Conservation (phyloP, 2,113 vertebrate species). For the Plotosus lineatus region DNA sequence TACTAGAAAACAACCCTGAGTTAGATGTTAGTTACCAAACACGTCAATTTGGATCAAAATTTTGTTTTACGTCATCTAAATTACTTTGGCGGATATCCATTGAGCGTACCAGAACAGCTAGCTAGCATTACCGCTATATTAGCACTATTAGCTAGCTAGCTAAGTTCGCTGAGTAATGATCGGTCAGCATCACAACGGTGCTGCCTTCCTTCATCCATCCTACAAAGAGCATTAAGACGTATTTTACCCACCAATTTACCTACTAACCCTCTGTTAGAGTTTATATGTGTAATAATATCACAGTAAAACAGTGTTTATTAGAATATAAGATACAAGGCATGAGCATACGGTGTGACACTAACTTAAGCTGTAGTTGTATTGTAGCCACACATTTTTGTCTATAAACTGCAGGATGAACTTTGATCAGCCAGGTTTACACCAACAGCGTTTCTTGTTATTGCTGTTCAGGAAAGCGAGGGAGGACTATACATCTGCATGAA, state of each 20-base stretch:
- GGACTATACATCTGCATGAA: constrained; percentile 98
- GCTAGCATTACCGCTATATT: constrained; percentile 53
- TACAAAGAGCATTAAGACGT: background rate
- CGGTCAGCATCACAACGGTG: background rate
- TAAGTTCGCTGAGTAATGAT: constrained; percentile 40
- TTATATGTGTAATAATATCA: background rate
- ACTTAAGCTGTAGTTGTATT: background rate
- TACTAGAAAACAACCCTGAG: background rate
- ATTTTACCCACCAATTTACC: background rate
- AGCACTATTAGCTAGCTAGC: constrained; percentile 27
- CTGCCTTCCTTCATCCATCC: background rate
- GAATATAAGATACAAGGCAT: background rate
- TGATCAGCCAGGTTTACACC: background rate
- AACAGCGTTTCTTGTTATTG: background rate
- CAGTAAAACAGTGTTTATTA: background rate
- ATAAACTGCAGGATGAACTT: background rate
- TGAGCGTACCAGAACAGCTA: background rate
- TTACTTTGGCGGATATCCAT: background rate
- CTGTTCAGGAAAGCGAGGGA: constrained; percentile 86
- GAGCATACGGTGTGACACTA: background rate
- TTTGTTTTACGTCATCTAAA: constrained; percentile 30
- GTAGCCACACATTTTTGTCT: background rate
- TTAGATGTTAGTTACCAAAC: background rate
- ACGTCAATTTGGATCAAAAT: too few relatives aligned
- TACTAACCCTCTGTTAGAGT: background rate